Percentiles rank a stretch among this genome's conserved stretches.
Conservation (phyloP, 2,888 invertebrate genomes). For the Petrolisthes cinctipes region DNA sequence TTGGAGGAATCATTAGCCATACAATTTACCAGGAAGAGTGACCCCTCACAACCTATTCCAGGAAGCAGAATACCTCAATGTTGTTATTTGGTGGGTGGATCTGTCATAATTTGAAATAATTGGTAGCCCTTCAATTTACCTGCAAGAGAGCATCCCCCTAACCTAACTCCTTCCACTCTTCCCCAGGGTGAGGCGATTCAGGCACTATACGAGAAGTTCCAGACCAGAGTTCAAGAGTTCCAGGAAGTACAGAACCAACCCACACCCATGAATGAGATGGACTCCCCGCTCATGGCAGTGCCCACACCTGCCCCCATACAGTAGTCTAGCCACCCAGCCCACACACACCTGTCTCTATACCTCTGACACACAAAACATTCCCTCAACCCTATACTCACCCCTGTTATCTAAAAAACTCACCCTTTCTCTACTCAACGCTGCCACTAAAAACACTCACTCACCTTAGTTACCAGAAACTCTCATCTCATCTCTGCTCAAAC, state of each 20-base stretch:
- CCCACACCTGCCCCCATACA: constrained; percentile 65
- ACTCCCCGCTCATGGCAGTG: constrained; percentile 65
- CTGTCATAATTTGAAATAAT: no score
- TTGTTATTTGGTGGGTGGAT: no score
- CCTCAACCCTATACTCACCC: not conserved
- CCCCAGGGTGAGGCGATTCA: constrained; percentile 62
- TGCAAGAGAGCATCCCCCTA: no score
- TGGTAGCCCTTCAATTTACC: no score
- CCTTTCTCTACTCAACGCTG: no score
- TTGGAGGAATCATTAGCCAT: no score
- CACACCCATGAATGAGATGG: constrained; percentile 50
- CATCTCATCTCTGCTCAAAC: no score
- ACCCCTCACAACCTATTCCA: no score
- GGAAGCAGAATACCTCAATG: not conserved
- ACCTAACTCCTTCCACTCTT: not conserved
- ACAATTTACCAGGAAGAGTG: no score
- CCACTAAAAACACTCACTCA: no score
- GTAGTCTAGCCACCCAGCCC: not conserved
- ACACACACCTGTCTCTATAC: not conserved
- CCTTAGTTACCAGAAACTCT: no score
- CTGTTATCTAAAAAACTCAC: no score
- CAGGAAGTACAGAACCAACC: constrained; percentile 63
- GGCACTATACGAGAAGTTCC: constrained; percentile 61
- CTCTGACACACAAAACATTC: not conserved
- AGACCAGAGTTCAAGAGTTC: constrained; percentile 50